These are phyloP conservation scores for Rhagium mordax DNA, from an alignment of 2,888 invertebrate species.

Conservation along the genomic window DNA sequence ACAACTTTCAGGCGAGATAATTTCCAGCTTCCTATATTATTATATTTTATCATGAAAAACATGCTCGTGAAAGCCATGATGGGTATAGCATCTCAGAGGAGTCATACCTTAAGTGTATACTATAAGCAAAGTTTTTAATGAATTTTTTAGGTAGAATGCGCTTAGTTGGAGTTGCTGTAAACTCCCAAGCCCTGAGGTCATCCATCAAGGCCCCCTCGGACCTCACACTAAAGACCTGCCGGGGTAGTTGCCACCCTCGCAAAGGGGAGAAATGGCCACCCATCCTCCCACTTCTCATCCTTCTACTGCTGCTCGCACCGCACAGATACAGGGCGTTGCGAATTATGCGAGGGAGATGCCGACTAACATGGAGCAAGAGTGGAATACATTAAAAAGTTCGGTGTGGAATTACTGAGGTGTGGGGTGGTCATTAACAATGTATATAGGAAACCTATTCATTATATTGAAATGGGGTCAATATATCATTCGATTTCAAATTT, in stretches of 20 bases:
- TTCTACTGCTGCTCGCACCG: slow-evolving; percentile 50
- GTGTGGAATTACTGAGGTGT: slow-evolving; percentile 46
- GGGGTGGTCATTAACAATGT: slow-evolving; percentile 59
- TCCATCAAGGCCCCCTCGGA: slow-evolving; percentile 69
- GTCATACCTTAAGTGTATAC: slow-evolving; percentile 60
- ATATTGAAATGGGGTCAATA: slow-evolving; percentile 57
- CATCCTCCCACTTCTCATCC: slow-evolving; percentile 60
- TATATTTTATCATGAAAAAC: not conserved
- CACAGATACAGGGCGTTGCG: slow-evolving; percentile 53
- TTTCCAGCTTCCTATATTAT: not conserved
- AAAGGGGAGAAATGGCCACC: slow-evolving; percentile 55
- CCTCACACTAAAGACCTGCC: slow-evolving; percentile 64
- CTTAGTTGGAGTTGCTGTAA: slow-evolving; percentile 52
- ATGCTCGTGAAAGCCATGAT: not conserved
- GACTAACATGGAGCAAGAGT: slow-evolving; percentile 46
- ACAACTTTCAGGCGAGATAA: not conserved
- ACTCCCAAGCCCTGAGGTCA: slow-evolving; percentile 68
- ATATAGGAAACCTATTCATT: slow-evolving; percentile 55
- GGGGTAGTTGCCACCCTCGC: slow-evolving; percentile 58
- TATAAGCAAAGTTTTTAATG: slow-evolving; percentile 61
- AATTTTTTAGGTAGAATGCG: slow-evolving; percentile 54
- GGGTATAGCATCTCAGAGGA: slow-evolving; percentile 58
- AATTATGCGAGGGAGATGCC: slow-evolving; percentile 52
- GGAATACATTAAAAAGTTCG: slow-evolving; percentile 60
- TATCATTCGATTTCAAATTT: slow-evolving; percentile 46